Evolutionary conservation across 2,888 invertebrate genomes (phyloP), one percentile per base, ranked within the genome.

Genomic region (Tenthredo distinguenda): DNA sequence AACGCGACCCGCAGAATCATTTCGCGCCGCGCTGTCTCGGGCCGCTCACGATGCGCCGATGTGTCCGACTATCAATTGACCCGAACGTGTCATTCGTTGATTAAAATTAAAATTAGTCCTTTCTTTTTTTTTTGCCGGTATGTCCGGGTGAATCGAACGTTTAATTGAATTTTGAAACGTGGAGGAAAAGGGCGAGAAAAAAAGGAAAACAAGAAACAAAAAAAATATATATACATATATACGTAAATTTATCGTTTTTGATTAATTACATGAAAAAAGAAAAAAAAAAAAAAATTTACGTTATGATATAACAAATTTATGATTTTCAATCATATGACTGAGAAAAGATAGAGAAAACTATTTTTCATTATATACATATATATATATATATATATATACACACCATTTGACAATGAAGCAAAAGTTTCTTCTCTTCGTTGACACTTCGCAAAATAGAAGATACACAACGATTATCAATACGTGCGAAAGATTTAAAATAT

Each of bases 21-120:
- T 91, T 90, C 91, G 91, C 91, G 91, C 90, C 91, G 91, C 91
- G 91, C 81, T 81, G 81, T 81, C 81, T 81, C 81, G 81, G 81
- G 81, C 81, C 62, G 81, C 81, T 81, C 81, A 81, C 81, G 37
- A 81, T 81, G 81, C 81, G 81, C 81, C 58, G 81, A 81, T 81
- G 58, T 62, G 58, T 81, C 81, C 81, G 50, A 77, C 26, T 37
- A 77, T 37, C 58, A 81, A 62, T 21, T 62, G 62, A 62, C 62
- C 62, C 62, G 7, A 62, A 26, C 62, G 26, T 26, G 62, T 62
- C 62, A 26, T 62, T 62, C 62, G 62, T 62, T 62, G 62, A 62
- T 62, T 62, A 12, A 62, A 62, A 62, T 62, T 21, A 62, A 62
- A 62, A 21, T 26, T 21, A 26, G 21, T 26, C 21, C 6, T 21